phyloP scores from a whole-genome alignment of 2,797 vertebrate species.

The Mus spretus region DNA sequence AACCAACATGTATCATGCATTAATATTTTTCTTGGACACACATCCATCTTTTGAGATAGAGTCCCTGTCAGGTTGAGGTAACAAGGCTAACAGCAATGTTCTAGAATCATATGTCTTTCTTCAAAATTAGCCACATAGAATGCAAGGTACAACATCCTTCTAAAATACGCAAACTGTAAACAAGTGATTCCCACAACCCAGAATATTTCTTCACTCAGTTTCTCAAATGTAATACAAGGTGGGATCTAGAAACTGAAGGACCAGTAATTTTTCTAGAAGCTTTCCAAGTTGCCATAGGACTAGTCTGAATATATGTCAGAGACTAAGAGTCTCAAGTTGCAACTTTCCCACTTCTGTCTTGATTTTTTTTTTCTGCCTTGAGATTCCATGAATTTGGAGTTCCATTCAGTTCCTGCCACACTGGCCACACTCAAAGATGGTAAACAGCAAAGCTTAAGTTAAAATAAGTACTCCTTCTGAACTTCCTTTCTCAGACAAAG shows the following conservation, averaged over 20 bases:
- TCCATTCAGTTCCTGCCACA: background rate
- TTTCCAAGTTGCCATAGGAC: background rate
- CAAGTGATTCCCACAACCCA: background rate
- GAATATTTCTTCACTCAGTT: background rate
- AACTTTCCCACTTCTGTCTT: background rate
- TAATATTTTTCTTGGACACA: background rate
- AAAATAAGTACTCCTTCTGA: background rate
- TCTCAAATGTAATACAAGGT: background rate
- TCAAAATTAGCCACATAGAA: background rate
- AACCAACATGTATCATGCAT: background rate
- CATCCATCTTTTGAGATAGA: background rate
- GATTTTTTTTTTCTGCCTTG: background rate
- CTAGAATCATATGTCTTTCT: background rate
- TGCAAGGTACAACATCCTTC: background rate
- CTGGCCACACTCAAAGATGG: constrained; percentile 24
- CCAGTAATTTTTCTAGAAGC: background rate
- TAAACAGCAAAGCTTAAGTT: background rate
- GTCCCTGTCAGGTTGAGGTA: background rate
- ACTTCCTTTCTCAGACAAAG: constrained; percentile 22
- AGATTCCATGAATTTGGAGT: background rate
- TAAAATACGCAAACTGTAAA: background rate
- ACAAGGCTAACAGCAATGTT: background rate
- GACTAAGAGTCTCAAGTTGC: background rate
- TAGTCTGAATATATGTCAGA: background rate
- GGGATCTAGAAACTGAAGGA: no score